Conservation (phyloP, 1,140 invertebrate species). For the Hyles vespertilio region DNA sequence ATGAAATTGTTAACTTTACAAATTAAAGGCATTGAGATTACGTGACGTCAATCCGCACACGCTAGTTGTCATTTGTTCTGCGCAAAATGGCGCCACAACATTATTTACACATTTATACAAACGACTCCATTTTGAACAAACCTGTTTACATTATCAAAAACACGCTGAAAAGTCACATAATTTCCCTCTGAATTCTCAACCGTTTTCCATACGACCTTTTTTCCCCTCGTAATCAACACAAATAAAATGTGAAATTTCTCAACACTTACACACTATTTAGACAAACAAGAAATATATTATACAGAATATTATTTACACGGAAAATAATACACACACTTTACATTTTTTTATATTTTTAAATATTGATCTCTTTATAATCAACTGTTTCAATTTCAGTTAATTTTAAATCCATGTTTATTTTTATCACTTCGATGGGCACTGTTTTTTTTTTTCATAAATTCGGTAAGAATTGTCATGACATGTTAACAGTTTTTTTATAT, state of each 20-base stretch:
- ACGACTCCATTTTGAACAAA: not conserved
- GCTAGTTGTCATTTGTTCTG: no score
- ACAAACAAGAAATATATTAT: conserved; percentile 47
- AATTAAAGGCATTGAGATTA: no score
- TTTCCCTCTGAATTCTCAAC: no score
- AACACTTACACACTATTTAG: conserved; percentile 55
- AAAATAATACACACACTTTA: conserved; percentile 22
- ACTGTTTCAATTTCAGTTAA: no score
- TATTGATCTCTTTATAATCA: not conserved
- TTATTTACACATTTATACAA: no score
- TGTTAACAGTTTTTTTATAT: no score
- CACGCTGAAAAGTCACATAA: not conserved
- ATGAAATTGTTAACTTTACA: no score
- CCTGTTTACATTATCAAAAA: conserved; percentile 2
- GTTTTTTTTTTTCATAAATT: no score
- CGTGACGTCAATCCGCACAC: no score
- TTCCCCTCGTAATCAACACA: conserved; percentile 41
- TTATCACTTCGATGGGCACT: no score
- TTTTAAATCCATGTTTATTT: no score
- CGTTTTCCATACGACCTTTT: not conserved
- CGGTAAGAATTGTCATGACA: no score
- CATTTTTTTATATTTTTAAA: conserved; percentile 3
- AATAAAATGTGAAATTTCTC: conserved; percentile 63
- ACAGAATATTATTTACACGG: conserved; percentile 44
- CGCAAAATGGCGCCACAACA: not conserved